phyloP scores from a whole-genome alignment of 2,888 invertebrate genomes.

The Nephrotoma flavescens region DNA sequence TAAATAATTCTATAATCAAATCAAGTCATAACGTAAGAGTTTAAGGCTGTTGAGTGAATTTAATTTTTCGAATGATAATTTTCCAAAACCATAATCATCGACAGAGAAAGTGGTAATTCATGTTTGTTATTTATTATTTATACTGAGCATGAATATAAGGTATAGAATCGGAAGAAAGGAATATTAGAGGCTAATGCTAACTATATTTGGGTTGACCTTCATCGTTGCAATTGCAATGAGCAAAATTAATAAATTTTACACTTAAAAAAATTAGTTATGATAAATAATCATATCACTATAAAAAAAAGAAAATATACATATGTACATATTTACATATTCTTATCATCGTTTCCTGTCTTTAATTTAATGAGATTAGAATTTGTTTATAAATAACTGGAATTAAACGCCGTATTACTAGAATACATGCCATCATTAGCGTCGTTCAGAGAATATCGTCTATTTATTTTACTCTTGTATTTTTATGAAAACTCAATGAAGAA shows the following conservation, averaged over 20 bases:
- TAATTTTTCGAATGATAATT: not conserved
- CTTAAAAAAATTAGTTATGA: not conserved
- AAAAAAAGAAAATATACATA: not conserved
- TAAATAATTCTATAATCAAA: not conserved
- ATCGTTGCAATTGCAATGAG: not conserved
- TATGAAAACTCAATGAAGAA: too few relatives aligned
- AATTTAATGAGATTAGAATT: not conserved
- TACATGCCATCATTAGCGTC: too few relatives aligned
- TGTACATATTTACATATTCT: not conserved
- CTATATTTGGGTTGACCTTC: not conserved
- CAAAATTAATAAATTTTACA: not conserved
- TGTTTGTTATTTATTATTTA: not conserved
- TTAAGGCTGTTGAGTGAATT: not conserved
- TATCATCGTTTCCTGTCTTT: not conserved
- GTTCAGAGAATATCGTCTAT: too few relatives aligned
- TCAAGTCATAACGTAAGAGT: too few relatives aligned
- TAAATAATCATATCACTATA: not conserved
- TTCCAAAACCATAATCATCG: not conserved
- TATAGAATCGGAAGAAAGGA: not conserved
- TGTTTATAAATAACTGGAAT: not conserved
- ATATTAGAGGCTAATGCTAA: not conserved
- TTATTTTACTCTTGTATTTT: too few relatives aligned
- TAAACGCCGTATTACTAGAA: too few relatives aligned
- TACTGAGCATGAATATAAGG: not conserved
- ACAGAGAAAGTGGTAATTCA: not conserved